Percentiles rank a stretch among this genome's conserved stretches.
phyloP scores from a whole-genome alignment of 30 jellyfish, hydroid and myxozoan species.

The Mastigias papua region DNA sequence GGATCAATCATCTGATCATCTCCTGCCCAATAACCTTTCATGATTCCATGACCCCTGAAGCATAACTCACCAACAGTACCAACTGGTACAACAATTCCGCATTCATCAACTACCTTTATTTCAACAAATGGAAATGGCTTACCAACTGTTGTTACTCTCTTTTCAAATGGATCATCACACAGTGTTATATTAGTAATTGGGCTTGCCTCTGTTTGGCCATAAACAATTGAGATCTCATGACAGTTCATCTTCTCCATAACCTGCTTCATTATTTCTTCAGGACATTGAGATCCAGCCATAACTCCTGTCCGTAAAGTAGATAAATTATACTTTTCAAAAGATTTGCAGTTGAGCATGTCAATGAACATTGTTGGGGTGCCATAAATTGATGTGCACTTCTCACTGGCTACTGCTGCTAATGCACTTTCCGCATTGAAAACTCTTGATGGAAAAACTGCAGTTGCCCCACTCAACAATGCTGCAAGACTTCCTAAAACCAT shows the following conservation, averaged over 20 bases:
- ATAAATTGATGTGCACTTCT: conserved; percentile 92
- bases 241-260: conserved; percentile 85
- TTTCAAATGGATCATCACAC: conserved; percentile 65
- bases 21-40: conserved; percentile 96
- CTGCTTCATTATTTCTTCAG: conserved; percentile 94
- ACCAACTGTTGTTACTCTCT: conserved; percentile 87
- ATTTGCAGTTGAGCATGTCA: conserved; percentile 86
- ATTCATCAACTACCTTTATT: conserved; percentile 80
- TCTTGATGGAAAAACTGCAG: conserved; percentile 90
- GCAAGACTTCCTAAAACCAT: conserved; percentile 95
- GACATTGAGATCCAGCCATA: conserved; percentile 99
- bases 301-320: conserved; percentile 86
- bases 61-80: conserved; percentile 85
- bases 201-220: conserved; percentile 97
- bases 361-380: conserved; percentile 99
- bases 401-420: conserved; percentile 78
- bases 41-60: conserved; percentile 88
- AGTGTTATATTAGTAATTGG: conserved; percentile 79
- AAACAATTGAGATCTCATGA: conserved; percentile 86
- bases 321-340: conserved; percentile 60
- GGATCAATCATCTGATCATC: conserved; percentile 79
- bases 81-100: conserved; percentile 83
- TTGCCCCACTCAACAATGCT: conserved; percentile 73
- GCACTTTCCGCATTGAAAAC: conserved; percentile 79
- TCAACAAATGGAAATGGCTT: conserved; percentile 85